Conservation (phyloP, 2,888 invertebrate genomes). For the Ashinkailepas kermadecensis region DNA sequence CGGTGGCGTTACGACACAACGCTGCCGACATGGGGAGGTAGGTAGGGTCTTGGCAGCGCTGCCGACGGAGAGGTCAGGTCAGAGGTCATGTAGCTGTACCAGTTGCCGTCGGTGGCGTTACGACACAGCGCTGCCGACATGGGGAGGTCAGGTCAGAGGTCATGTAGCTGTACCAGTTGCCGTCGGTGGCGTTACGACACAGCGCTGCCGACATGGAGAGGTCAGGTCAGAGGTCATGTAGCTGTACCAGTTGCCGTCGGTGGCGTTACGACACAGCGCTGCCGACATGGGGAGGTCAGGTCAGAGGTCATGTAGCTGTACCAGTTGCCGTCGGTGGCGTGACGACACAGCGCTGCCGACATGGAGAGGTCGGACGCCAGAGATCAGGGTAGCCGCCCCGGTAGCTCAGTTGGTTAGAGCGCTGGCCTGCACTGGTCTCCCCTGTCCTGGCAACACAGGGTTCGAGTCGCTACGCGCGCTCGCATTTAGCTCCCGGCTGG, state of each 20-base stretch:
- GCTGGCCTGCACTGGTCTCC: no score
- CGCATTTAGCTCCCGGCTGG: no score
- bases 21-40: slow-evolving; percentile 49
- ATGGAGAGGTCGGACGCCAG: not conserved
- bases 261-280: slow-evolving; percentile 88
- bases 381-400: no score
- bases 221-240: no score
- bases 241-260: slow-evolving; percentile 87
- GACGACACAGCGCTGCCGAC: slow-evolving; percentile 71
- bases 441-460: no score
- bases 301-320: no score
- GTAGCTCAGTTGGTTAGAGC: no score
- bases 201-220: slow-evolving; percentile 53
- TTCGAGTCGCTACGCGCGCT: no score
- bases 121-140: slow-evolving; percentile 66
- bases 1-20: slow-evolving; percentile 87
- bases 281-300: slow-evolving; percentile 33
- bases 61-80: slow-evolving; percentile 34
- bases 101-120: slow-evolving; percentile 83
- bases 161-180: slow-evolving; percentile 89
- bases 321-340: slow-evolving; percentile 88
- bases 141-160: not conserved
- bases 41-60: no score
- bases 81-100: slow-evolving; percentile 95
- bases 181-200: slow-evolving; percentile 87